Percentiles rank a stretch among this genome's conserved stretches.
These are phyloP conservation scores for Drosophila bipectinata DNA, from an alignment of 1,140 invertebrate genomes.

Conservation along the genomic window DNA sequence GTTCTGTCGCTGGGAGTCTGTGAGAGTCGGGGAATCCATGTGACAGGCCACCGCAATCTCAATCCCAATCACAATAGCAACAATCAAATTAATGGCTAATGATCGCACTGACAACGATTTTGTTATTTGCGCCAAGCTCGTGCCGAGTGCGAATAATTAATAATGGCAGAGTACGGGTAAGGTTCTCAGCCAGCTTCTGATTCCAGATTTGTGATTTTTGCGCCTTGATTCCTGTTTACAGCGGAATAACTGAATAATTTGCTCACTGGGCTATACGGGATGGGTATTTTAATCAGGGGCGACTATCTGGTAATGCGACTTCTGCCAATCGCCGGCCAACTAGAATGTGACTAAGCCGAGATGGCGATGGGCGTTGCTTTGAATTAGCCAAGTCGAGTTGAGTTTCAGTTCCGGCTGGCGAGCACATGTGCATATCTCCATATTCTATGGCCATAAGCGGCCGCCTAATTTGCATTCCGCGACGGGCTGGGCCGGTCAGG, in stretches of 20 bases:
- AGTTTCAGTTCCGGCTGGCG: conserved; percentile 64
- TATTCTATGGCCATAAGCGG: conserved; percentile 10
- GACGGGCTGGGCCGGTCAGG: conserved; percentile 7
- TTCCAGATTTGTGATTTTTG: conserved; percentile 12
- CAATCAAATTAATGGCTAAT: conserved; percentile 43
- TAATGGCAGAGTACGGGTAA: conserved; percentile 14
- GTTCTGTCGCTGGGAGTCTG: conserved; percentile 19
- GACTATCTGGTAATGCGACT: conserved; percentile 47
- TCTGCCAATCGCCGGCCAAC: conserved; percentile 11
- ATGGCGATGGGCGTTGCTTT: conserved; percentile 47
- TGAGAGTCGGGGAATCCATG: conserved; percentile 24
- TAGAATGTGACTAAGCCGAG: conserved; percentile 43
- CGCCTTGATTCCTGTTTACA: conserved; percentile 40
- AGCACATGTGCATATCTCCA: conserved; percentile 57
- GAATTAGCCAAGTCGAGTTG: conserved; percentile 11
- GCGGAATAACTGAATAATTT: conserved; percentile 43
- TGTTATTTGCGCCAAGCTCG: conserved; percentile 19
- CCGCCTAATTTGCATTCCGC: conserved; percentile 33
- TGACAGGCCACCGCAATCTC: conserved; percentile 18
- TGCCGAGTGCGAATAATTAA: conserved; percentile 40
- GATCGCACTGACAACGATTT: conserved; percentile 39
- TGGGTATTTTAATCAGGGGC: conserved; percentile 40
- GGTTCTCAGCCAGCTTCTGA: conserved; percentile 25
- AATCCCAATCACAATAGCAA: conserved; percentile 13
- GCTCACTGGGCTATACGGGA: conserved; percentile 3